phyloP scores from a whole-genome alignment of 2,113 vertebrate genomes.

The Ptilonorhynchus violaceus region DNA sequence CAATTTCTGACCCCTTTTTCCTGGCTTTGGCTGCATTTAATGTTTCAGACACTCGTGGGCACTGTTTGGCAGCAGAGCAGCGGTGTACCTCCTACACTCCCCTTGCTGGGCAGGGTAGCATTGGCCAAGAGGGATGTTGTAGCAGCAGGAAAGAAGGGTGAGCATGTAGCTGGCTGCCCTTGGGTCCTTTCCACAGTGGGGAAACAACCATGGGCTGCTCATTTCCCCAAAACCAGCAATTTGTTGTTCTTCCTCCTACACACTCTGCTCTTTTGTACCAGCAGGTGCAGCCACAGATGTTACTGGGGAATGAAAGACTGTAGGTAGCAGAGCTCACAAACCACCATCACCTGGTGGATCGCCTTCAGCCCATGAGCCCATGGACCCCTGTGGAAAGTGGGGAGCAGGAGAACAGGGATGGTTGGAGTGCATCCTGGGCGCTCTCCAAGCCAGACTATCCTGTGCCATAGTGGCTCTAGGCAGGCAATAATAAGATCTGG shows the following conservation, averaged over 20 bases:
- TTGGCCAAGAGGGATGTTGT: neutral
- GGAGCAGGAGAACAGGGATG: neutral
- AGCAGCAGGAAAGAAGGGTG: neutral
- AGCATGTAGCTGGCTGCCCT: neutral
- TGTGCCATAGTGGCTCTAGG: neutral
- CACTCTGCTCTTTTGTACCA: neutral
- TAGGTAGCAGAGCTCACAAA: neutral
- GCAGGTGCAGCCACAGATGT: neutral
- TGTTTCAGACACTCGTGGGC: neutral
- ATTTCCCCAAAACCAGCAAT: neutral
- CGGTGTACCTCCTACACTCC: accelerated
- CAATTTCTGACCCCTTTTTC: neutral
- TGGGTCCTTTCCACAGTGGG: neutral
- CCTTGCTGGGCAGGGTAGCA: neutral
- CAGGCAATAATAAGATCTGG: neutral
- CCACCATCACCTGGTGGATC: neutral
- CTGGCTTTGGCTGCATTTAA: neutral
- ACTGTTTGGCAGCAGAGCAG: neutral
- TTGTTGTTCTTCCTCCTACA: neutral
- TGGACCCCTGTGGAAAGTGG: accelerated
- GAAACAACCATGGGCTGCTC: neutral
- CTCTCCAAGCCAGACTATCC: neutral
- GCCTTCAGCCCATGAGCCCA: accelerated
- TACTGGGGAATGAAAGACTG: neutral
- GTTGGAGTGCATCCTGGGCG: accelerated